Base-by-base conservation (phyloP, 2,797 vertebrate species). In the Rhadinocentrus ornatus region DNA sequence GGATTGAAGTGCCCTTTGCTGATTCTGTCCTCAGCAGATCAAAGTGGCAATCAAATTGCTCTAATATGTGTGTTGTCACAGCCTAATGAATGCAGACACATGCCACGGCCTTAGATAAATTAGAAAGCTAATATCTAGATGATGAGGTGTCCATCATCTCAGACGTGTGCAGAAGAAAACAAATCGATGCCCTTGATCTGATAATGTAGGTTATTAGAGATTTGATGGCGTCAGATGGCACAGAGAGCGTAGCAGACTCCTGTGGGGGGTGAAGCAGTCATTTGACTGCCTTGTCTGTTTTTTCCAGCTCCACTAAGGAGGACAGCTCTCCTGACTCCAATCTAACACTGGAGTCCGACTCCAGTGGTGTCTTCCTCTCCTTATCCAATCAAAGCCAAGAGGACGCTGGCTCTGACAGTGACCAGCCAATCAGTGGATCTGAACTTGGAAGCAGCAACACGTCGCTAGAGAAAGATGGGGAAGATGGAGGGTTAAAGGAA, bases 321-420 rank as follows among this genome's bases (percentile, higher is more conserved):
- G 91, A 93, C 90, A 80, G 89, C 76, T 94, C 94, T 66, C 94
- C 93, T 71, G 93, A 94, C 83, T 94, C 94, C 18, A 94, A 94
- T 77, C 69, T 92, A 6, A 93, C 92, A 0, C 59, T 93, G 61
- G 94, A 94, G 70, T 94, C 93, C 0, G 94, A 95, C 75, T 94
- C 94, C 64, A 94, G 94, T 26, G 93, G 93, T 13, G 71, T 94
- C 72, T 94, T 93, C 75, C 91, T 94, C 75, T 93, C 92, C 32
- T 84, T 93, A 71, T 94, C 93, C 75, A 94, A 93, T 82, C 92
- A 90, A 70, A 95, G 93, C 71, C 91, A 92, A 73, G 93, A 94
- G 53, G 93, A 94, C 32, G 73, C 82, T 0, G 89, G 89, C 39
- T 94, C 91, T 5, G 93, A 93, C 81, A 92, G 91, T 2, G 93